These are phyloP conservation scores for Aptenodytes forsteri DNA, from an alignment of 2,113 vertebrate species.

Conservation along the genomic window DNA sequence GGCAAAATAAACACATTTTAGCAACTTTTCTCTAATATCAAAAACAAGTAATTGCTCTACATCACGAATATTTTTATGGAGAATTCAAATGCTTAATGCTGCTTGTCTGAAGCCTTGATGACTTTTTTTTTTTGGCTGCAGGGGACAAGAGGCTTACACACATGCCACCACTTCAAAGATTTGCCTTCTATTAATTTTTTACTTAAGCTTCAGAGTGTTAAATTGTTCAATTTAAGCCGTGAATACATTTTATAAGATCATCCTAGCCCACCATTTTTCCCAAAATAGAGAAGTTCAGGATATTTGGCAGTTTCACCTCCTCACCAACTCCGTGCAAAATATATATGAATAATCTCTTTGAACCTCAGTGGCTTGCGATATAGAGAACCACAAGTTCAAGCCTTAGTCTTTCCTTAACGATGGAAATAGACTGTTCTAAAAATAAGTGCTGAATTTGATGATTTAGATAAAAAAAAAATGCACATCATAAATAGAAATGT, in stretches of 20 bases:
- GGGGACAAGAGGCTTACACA: constrained; percentile 60
- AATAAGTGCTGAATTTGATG: constrained; percentile 60
- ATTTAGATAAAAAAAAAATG: constrained; percentile 15
- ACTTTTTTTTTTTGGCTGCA: constrained; percentile 55
- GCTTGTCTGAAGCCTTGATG: constrained; percentile 63
- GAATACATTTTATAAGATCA: constrained; percentile 56
- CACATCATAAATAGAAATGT: constrained; percentile 56
- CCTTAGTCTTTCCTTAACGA: constrained; percentile 35
- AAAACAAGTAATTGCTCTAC: constrained; percentile 43
- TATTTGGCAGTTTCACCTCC: constrained; percentile 55
- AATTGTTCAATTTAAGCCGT: constrained; percentile 63
- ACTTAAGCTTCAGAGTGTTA: constrained; percentile 59
- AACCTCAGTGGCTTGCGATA: constrained; percentile 44
- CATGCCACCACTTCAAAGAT: constrained; percentile 69
- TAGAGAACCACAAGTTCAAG: constrained; percentile 52
- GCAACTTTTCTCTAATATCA: constrained; percentile 48
- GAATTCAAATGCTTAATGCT: constrained; percentile 49
- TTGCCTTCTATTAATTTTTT: constrained; percentile 61
- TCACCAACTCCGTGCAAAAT: constrained; percentile 44
- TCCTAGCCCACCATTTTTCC: constrained; percentile 44
- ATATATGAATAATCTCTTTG: constrained; percentile 57
- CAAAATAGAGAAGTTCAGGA: constrained; percentile 64
- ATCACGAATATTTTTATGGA: constrained; percentile 52
- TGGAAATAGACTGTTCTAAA: constrained; percentile 61
- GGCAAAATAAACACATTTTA: constrained; percentile 43